Evolutionary conservation across 2,113 vertebrate species (phyloP), one percentile per base, ranked within the genome.

Genomic region (Paramormyrops kingsleyae): DNA sequence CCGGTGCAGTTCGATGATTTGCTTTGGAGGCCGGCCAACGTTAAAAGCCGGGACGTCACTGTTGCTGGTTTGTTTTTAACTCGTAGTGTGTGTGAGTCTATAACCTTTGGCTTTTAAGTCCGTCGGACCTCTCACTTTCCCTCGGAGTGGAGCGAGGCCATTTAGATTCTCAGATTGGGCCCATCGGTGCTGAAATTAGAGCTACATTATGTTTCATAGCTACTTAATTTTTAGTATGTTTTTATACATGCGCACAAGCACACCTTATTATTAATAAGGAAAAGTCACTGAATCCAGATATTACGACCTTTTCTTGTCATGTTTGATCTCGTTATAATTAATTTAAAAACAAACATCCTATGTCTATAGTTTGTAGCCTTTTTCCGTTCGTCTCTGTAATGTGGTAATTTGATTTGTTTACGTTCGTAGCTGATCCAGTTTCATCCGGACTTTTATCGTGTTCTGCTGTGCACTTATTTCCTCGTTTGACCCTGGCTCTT

Each of bases 41-140:
- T 44, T 13, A 13, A 35, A 39, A 87, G 24, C 3, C 8, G 4
- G 24, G 2, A 5, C 44, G 39, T 39, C 83, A 66, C 83, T 49
- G 83, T 87, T 70, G 83, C 89, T 86, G 83, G 83, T 89, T 47
- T 50, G 89, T 87, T 49, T 89, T 89, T 89, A 47, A 85, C 80
- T 89, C 9, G 9, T 47, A 47, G 50, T 5, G 44, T 5, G 44
- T 4, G 1, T 47, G 46, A 24, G 24, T 46, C 7, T 24, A 1
- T 47, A 50, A 47, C 44, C 83, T 46, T 19, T 50, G 46, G 46
- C 83, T 50, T 49, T 50, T 50, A 27, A 47, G n/a, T 21, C 42
- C 44, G 13, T 15, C 0, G 4, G 83, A 27, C 86, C 49, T 56
- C 35, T 27, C 49, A 46, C 27, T 15, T 53, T 31, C 50, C 6